Conservation (phyloP, 1,140 invertebrate genomes). For the Maniola jurtina region DNA sequence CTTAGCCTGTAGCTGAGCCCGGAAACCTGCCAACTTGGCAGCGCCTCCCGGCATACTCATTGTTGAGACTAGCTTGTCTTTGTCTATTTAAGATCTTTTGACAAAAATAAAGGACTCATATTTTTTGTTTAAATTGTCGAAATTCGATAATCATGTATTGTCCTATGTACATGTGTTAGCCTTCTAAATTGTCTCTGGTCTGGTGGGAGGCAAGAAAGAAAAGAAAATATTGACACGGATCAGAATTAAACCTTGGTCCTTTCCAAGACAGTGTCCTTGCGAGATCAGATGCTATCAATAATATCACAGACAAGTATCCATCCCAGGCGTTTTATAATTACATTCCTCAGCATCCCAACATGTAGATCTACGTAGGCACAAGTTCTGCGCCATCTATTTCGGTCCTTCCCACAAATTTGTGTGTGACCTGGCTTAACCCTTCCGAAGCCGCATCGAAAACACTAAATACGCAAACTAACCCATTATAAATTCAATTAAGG, state of each 20-base stretch:
- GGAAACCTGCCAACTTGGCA: not conserved
- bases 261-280: too few species aligned
- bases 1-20: not conserved
- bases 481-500: slow-evolving; percentile 75
- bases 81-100: too few species aligned
- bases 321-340: not conserved
- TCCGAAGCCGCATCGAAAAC: slow-evolving; percentile 26
- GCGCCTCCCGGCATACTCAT: not conserved
- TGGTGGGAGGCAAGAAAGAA: too few species aligned
- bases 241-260: too few species aligned
- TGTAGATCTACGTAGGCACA: not conserved
- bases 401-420: slow-evolving; percentile 17
- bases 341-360: not conserved
- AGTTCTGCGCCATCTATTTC: not conserved
- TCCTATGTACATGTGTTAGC: too few species aligned
- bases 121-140: too few species aligned
- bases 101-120: too few species aligned
- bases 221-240: too few species aligned
- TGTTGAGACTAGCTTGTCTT: not conserved
- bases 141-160: too few species aligned
- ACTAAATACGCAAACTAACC: slow-evolving; percentile 55
- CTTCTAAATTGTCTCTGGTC: too few species aligned
- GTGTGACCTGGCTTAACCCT: slow-evolving; percentile 18
- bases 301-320: too few species aligned
- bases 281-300: too few species aligned